A percentile compares a stretch with the other conserved stretches of the same genome.
Evolutionary conservation across 2,888 invertebrate genomes (phyloP).

Genomic region (Aproaerema taeniolella): DNA sequence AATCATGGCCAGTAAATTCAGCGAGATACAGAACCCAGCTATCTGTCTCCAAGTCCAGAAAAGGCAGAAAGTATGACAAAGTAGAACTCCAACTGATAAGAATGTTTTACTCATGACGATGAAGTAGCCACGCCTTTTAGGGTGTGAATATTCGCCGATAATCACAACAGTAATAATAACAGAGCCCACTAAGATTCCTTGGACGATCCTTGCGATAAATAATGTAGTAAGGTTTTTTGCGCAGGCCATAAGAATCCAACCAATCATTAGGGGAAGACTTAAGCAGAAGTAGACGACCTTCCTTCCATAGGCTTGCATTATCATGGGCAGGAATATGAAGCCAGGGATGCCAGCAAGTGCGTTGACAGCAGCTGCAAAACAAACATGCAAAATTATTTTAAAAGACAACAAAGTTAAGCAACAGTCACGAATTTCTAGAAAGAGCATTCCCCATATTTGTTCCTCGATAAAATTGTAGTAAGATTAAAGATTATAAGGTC

Average conservation of each 20-base stretch:
- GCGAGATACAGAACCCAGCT: constrained; percentile 22
- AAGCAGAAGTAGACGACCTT: constrained; percentile 26
- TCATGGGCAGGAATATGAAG: constrained; percentile 29
- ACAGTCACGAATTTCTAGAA: neutral
- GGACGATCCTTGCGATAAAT: constrained; percentile 31
- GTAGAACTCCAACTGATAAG: neutral
- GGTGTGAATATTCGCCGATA: constrained; percentile 34
- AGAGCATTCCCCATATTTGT: neutral
- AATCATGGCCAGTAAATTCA: constrained; percentile 20
- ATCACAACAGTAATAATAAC: constrained; percentile 30
- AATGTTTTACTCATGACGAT: constrained; percentile 29
- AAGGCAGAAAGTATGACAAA: constrained; percentile 12
- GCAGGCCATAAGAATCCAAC: constrained; percentile 33
- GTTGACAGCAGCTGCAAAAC: constrained; percentile 32
- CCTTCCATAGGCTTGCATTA: constrained; percentile 35
- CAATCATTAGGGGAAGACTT: constrained; percentile 21
- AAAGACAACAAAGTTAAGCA: neutral
- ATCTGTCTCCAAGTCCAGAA: constrained; percentile 37
- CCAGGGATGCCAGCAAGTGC: constrained; percentile 35
- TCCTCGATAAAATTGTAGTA: no score
- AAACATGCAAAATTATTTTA: neutral
- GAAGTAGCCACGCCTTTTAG: constrained; percentile 36
- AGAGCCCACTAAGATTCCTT: constrained; percentile 34
- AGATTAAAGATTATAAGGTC: no score
- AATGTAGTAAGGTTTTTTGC: constrained; percentile 27